Evolutionary conservation across 2,888 invertebrate genomes (phyloP).

Genomic region (Polia nebulosa): DNA sequence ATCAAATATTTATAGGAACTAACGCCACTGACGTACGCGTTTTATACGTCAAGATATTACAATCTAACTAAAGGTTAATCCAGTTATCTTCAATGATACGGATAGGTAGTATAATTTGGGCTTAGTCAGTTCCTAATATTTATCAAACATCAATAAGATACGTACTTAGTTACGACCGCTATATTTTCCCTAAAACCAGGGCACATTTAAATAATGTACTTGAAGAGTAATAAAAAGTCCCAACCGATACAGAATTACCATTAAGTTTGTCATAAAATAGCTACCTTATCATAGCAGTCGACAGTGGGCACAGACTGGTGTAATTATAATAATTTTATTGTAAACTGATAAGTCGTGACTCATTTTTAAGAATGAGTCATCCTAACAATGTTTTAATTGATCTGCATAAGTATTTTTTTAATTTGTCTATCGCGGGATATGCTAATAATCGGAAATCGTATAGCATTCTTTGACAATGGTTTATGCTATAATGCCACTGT

Average conservation of each 20-base stretch:
- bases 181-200: slow-evolving; percentile 30
- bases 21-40: slow-evolving; percentile 11
- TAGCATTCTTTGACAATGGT: neutral
- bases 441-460: neutral
- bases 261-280: slow-evolving; percentile 61
- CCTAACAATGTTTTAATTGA: slow-evolving; percentile 46
- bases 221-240: slow-evolving; percentile 44
- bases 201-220: slow-evolving; percentile 30
- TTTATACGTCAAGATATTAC: slow-evolving; percentile 12
- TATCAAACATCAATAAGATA: neutral
- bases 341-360: slow-evolving; percentile 77
- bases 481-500: neutral
- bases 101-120: slow-evolving; percentile 5
- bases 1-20: neutral
- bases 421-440: neutral
- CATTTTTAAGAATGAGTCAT: slow-evolving; percentile 76
- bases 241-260: slow-evolving; percentile 56
- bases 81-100: slow-evolving; percentile 35
- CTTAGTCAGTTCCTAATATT: slow-evolving; percentile 26
- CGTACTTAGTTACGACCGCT: neutral
- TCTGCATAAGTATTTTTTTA: slow-evolving; percentile 3
- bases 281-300: slow-evolving; percentile 72
- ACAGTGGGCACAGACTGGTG: slow-evolving; percentile 71
- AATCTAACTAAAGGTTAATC: slow-evolving; percentile 35
- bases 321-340: slow-evolving; percentile 75